These are phyloP conservation scores for Microplitis deprimator DNA, from an alignment of 2,888 invertebrate genomes.

Conservation along the genomic window DNA sequence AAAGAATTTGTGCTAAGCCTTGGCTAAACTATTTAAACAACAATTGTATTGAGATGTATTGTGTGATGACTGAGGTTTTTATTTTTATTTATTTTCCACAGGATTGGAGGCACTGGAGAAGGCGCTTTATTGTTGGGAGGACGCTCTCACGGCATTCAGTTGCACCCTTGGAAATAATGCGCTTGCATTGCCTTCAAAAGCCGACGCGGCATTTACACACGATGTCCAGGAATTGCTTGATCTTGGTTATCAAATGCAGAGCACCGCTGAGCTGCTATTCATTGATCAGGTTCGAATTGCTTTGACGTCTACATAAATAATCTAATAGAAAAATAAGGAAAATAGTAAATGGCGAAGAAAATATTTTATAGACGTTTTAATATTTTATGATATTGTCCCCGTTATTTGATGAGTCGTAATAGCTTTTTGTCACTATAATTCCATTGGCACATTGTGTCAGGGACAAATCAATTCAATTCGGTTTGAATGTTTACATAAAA, in stretches of 20 bases:
- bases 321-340: too few species aligned
- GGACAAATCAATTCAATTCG: constrained; percentile 28
- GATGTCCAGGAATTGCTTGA: constrained; percentile 80
- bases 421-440: neutral
- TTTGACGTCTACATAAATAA: too few species aligned
- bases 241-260: constrained; percentile 87
- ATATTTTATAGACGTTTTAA: neutral
- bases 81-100: constrained; percentile 62
- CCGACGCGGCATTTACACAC: constrained; percentile 86
- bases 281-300: constrained; percentile 76
- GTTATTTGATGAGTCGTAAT: constrained; percentile 35
- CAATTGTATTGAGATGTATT: constrained; percentile 7
- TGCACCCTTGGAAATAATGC: constrained; percentile 75
- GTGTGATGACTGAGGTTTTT: constrained; percentile 2
- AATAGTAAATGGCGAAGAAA: neutral
- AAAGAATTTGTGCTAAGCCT: too few species aligned
- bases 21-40: neutral
- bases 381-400: constrained; percentile 37
- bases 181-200: constrained; percentile 83
- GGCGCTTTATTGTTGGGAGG: constrained; percentile 95
- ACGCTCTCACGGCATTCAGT: constrained; percentile 87
- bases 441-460: constrained; percentile 19
- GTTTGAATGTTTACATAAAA: constrained; percentile 6
- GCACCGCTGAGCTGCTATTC: constrained; percentile 89
- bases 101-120: constrained; percentile 95